Conservation (phyloP, 2,797 vertebrate species). For the Siniperca scherzeri region DNA sequence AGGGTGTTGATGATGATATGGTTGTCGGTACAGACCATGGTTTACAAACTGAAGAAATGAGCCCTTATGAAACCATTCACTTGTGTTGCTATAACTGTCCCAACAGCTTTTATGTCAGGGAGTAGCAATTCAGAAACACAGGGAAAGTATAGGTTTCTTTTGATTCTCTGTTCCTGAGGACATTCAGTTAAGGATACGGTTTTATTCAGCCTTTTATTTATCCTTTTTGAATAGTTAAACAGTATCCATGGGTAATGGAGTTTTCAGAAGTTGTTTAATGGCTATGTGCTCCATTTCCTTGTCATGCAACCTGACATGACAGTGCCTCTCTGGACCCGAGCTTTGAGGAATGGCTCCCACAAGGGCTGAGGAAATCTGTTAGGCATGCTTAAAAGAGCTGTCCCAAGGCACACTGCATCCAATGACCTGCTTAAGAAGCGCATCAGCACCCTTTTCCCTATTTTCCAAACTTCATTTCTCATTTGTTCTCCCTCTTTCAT, state of each 20-base stretch:
- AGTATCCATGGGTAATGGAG: conserved; percentile 34
- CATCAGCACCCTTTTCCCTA: conserved; percentile 70
- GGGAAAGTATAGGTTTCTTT: conserved; percentile 18
- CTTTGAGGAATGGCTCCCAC: conserved; percentile 62
- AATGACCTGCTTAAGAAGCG: conserved; percentile 81
- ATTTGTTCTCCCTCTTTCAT: conserved; percentile 63
- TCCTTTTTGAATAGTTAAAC: conserved; percentile 47
- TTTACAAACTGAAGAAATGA: conserved; percentile 27
- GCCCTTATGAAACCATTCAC: conserved; percentile 31
- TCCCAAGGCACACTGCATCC: conserved; percentile 67
- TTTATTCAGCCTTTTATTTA: conserved; percentile 28
- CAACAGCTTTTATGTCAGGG: neutral
- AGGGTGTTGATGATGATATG: conserved; percentile 38
- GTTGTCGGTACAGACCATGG: neutral
- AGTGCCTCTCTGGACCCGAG: conserved; percentile 50
- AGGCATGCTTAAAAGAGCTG: conserved; percentile 76
- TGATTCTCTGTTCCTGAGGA: conserved; percentile 1
- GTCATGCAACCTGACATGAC: conserved; percentile 62
- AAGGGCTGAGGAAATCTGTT: conserved; percentile 78
- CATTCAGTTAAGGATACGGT: conserved; percentile 16
- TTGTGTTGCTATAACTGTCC: conserved; percentile 8
- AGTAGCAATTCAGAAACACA: conserved; percentile 17
- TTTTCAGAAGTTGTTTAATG: conserved; percentile 61
- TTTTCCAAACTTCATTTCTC: conserved; percentile 74
- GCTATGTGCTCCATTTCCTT: conserved; percentile 66